Evolutionary conservation across 2,888 invertebrate genomes (phyloP).

Genomic region (Oscheius sp.): DNA sequence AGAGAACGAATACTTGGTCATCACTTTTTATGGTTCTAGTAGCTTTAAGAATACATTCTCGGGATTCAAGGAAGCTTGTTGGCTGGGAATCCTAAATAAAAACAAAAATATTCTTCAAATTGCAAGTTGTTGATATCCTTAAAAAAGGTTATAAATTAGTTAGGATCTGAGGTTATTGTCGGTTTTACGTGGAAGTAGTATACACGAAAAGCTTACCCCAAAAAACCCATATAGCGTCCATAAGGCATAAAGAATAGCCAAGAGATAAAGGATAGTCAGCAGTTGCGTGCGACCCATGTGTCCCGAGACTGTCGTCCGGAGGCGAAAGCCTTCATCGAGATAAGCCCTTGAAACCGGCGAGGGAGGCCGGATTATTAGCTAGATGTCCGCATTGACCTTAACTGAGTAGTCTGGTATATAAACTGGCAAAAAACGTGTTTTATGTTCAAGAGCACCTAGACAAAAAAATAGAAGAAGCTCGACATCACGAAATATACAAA

Average conservation of each 20-base stretch:
- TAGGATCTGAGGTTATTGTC: too few relatives aligned
- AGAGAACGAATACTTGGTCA: not conserved
- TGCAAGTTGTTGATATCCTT: not conserved
- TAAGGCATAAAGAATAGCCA: slow-evolving; percentile 4
- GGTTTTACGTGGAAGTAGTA: too few relatives aligned
- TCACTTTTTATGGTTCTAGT: slow-evolving; percentile 9
- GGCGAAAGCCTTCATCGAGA: not conserved
- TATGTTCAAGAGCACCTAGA: not conserved
- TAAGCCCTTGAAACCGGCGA: not conserved
- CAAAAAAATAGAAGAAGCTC: not conserved
- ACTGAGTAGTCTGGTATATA: not conserved
- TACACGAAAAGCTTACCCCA: not conserved
- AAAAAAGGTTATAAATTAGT: too few relatives aligned
- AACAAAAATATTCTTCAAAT: not conserved
- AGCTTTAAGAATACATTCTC: not conserved
- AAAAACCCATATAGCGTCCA: not conserved
- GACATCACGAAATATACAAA: too few relatives aligned
- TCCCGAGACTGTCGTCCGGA: not conserved
- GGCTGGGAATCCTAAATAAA: slow-evolving; percentile 5
- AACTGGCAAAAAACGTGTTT: not conserved
- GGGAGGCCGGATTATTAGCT: too few relatives aligned
- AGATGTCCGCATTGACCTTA: too few relatives aligned
- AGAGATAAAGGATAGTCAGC: slow-evolving; percentile 2
- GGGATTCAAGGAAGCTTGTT: slow-evolving; percentile 10
- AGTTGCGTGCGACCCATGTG: not conserved